Base-by-base conservation (phyloP, 2,888 invertebrate genomes). In the Apotomis capreana region DNA sequence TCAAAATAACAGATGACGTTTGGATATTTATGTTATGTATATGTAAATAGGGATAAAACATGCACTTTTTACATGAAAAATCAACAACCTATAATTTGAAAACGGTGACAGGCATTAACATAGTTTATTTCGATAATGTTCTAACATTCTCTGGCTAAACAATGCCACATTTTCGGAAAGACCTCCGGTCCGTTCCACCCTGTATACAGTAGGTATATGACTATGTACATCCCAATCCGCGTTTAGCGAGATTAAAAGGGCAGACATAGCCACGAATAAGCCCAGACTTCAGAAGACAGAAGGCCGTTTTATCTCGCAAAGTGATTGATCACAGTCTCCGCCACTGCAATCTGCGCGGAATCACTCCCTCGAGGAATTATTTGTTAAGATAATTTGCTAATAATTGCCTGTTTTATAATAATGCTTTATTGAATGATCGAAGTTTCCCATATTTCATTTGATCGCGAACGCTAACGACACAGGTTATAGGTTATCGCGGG, bases 291-390 rank as follows among this genome's bases (percentile, higher is more conserved):
- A 62, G 40, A 40, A 40, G 65, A 46, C 68, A 59, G 58, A 65
- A 68, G 54, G 59, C 68, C 68, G 59, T 68, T 68, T 72, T 68
- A 72, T 72, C 68, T 71, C 51, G 58, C 70, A 62, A 44, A 54
- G 58, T 72, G 72, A 72, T 72, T 62, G 72, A 72, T 68, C 68
- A 68, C 72, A 72, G 72, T 61, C 61, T 51, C 49, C 62, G 52
- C 26, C 68, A 37, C 68, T 60, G 58, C 64, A 70, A 70, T 70
- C 70, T 64, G 54, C 51, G 12, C 8, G 60, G 15, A 69, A 72
- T 72, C 68, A 54, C 46, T 65, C 68, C 71, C 52, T 58, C 46
- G 54, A 52, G 49, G 54, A 63, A 67, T 61, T 68, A 52, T 72
- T 63, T 54, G 46, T 68, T 63, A 26, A 52, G 46, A 68, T 71